phyloP scores from a whole-genome alignment of 2,888 invertebrate species.

The Catocala sponsa region DNA sequence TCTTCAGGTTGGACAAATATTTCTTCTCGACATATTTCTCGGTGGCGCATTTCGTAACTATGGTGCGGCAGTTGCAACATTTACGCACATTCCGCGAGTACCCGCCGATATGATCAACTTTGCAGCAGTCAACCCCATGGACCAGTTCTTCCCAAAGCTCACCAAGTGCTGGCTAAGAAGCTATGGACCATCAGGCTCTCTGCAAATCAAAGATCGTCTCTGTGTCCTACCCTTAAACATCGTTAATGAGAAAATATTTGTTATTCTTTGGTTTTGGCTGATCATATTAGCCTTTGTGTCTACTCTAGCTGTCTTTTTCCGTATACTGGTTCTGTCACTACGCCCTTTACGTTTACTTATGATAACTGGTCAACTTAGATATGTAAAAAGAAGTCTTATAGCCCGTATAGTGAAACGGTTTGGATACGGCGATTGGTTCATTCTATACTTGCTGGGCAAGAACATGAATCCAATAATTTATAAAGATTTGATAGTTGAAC shows the following conservation, averaged over 20 bases:
- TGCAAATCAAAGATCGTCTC: constrained; percentile 88
- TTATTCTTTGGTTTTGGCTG: constrained; percentile 93
- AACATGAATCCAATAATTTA: constrained; percentile 92
- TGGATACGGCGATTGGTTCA: constrained; percentile 93
- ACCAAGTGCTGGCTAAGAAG: constrained; percentile 89
- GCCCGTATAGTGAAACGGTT: constrained; percentile 84
- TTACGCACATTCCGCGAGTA: constrained; percentile 72
- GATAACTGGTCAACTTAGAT: constrained; percentile 89
- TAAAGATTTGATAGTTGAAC: constrained; percentile 88
- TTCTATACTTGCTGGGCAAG: constrained; percentile 92
- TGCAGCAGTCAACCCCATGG: constrained; percentile 90
- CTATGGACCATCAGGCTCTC: constrained; percentile 89
- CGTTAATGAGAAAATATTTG: constrained; percentile 93
- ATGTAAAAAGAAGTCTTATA: constrained; percentile 84
- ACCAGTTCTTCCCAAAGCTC: constrained; percentile 90
- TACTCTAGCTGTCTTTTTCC: constrained; percentile 90
- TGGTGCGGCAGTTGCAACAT: constrained; percentile 86
- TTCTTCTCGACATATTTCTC: constrained; percentile 90
- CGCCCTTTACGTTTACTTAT: constrained; percentile 89
- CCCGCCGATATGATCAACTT: constrained; percentile 64
- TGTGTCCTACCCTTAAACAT: constrained; percentile 94
- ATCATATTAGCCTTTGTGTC: constrained; percentile 89
- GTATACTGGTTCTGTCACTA: constrained; percentile 86
- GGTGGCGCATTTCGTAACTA: constrained; percentile 89
- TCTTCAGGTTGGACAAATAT: constrained; percentile 90